Conservation (phyloP, 2,113 vertebrate genomes). For the Phylloscopus trochilus region DNA sequence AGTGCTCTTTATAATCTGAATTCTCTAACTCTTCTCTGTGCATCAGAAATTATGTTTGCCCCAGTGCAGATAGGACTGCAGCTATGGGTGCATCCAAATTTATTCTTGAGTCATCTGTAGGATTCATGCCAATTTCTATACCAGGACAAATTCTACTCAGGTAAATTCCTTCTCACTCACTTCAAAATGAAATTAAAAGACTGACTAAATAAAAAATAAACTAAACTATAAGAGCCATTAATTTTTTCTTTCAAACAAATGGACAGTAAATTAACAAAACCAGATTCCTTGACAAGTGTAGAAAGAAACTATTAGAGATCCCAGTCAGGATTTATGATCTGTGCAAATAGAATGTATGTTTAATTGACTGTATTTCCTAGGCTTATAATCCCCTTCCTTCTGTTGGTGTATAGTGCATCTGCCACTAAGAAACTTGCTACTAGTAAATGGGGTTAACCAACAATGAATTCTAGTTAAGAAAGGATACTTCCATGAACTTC, state of each 20-base stretch:
- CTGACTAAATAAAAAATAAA: constrained; percentile 12
- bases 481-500: background rate
- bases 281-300: background rate
- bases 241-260: constrained; percentile 12
- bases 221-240: background rate
- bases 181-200: constrained; percentile 12
- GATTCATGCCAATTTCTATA: background rate
- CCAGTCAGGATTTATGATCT: background rate
- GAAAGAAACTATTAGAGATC: constrained; percentile 2
- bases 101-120: background rate
- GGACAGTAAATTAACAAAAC: constrained; percentile 12
- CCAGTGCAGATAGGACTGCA: background rate
- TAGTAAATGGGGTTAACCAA: background rate
- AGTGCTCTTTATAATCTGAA: background rate
- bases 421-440: background rate
- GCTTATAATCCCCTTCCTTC: background rate
- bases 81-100: background rate
- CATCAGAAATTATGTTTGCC: background rate
- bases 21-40: background rate
- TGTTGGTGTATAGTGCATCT: background rate
- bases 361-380: constrained; percentile 12
- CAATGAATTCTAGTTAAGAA: constrained; percentile 1
- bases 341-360: background rate
- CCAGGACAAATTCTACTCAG: background rate
- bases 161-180: background rate